Percentiles rank a stretch among this genome's conserved stretches.
Conservation (phyloP, 2,113 vertebrate genomes). For the Scytalopus superciliaris region DNA sequence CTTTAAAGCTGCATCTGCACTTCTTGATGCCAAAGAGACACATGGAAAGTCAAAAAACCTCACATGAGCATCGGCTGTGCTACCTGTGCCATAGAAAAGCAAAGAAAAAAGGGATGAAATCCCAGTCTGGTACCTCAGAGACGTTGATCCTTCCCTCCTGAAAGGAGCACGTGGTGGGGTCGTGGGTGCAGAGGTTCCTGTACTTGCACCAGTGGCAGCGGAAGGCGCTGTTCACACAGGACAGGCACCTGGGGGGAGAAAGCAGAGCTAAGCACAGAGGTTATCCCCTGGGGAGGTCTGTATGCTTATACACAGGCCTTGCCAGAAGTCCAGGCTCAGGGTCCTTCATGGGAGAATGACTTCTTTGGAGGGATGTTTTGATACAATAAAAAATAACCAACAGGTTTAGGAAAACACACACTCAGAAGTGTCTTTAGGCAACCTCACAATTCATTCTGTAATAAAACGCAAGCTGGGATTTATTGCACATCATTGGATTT, state of each 20-base stretch:
- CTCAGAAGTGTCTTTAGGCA: not conserved
- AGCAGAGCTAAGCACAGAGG: not conserved
- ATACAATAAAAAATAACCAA: not conserved
- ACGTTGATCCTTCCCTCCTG: conserved; percentile 95
- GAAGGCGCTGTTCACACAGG: conserved; percentile 97
- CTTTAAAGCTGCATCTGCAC: not conserved
- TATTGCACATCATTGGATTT: fast-evolving
- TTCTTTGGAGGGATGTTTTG: not conserved
- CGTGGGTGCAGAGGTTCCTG: conserved; percentile 95
- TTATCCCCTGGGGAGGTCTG: not conserved
- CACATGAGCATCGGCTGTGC: fast-evolving
- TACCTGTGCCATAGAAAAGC: fast-evolving
- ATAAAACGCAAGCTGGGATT: not conserved
- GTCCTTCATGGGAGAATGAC: not conserved
- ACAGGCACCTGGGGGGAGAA: conserved; percentile 85
- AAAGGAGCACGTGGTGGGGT: conserved; percentile 96
- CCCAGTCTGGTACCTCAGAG: conserved; percentile 81
- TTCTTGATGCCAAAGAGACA: fast-evolving
- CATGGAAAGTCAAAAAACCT: fast-evolving
- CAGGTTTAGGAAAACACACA: not conserved
- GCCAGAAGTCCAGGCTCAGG: not conserved
- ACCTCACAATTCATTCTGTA: not conserved
- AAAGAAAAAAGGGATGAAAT: not conserved
- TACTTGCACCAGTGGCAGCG: conserved; percentile 99
- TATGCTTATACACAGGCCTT: fast-evolving